Base-by-base conservation (phyloP, 92 coral and sea anemone species). In the Zoanthus gigantus region DNA sequence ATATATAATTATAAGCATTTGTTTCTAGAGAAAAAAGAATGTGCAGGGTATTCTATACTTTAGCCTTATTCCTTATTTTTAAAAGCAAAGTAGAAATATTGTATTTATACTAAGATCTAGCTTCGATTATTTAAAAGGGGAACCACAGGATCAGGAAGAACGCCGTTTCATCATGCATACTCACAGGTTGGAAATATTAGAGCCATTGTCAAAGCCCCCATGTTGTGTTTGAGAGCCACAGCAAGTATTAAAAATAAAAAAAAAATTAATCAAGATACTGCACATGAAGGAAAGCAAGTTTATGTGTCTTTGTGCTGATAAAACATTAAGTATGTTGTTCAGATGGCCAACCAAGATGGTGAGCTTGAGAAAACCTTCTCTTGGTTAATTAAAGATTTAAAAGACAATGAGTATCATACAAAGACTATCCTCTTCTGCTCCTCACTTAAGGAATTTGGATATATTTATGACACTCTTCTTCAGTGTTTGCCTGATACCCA, bases 381-480 rank as follows among this genome's bases (percentile, higher is more conserved):
- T 68, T 83, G 87, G 87, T 44, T 83, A 11, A 31, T 66, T 28
- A 52, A 65, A 30, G 87, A 81, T 6, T 31, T 68, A 31, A 68
- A 68, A 31, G 44, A 2, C 14, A 68, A 68, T 0, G 6, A 10
- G 5, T 32, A 7, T 7, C 14, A 69, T 15, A 66, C 46, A 45
- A 87, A 89, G 71, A 89, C 91, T 28, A 79, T 89, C 58, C 47
- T 89, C 8, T 89, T 89, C 32, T 78, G 87, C 71, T 56, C 77
- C 0, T 87, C 86, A 46, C 0, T 78, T 47, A 87, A 87, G 60
- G 90, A 87, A 53, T 78, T 86, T 87, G 90, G 86, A 52, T 86
- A 78, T 23, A 34, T 87, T 2, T 87, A 78, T 69, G 90, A 87
- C 0, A 69, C 68, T 23, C 68, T 60, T 60, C 68, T 60, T 60